A percentile compares a stretch with the other conserved stretches of the same genome.
Conservation (phyloP, 2,113 vertebrate species). For the Oryzias melastigma region DNA sequence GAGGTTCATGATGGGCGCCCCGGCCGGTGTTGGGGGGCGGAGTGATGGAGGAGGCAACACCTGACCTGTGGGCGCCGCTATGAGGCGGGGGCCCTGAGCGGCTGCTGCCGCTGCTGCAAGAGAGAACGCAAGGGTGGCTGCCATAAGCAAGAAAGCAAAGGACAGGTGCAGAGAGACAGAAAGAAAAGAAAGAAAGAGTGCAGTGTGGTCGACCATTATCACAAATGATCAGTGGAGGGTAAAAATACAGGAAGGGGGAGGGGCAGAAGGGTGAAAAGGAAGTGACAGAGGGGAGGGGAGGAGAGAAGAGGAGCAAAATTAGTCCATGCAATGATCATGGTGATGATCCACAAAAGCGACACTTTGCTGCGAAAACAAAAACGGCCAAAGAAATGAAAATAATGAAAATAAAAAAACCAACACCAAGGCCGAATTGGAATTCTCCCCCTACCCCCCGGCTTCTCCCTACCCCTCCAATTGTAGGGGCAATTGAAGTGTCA, state of each 20-base stretch:
- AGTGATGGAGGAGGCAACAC: conserved; percentile 74
- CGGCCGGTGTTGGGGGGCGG: conserved; percentile 76
- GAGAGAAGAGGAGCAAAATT: conserved; percentile 71
- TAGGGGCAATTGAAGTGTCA: no score
- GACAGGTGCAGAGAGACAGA: conserved; percentile 61
- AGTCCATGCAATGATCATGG: conserved; percentile 85
- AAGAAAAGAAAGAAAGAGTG: conserved; percentile 39
- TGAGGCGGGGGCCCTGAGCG: conserved; percentile 80
- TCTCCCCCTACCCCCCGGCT: no score
- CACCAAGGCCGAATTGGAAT: conserved; percentile 24
- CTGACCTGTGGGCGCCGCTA: conserved; percentile 74
- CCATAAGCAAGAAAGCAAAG: conserved; percentile 76
- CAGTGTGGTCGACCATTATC: conserved; percentile 53
- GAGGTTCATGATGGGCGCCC: conserved; percentile 82
- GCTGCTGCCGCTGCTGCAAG: conserved; percentile 84
- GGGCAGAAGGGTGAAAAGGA: conserved; percentile 27
- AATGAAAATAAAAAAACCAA: conserved; percentile 40
- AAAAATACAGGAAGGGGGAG: conserved; percentile 51
- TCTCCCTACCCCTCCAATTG: no score
- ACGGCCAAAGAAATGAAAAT: conserved; percentile 42
- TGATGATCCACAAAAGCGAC: conserved; percentile 74
- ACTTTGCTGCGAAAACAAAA: conserved; percentile 53
- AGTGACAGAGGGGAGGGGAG: conserved; percentile 23
- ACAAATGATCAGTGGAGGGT: conserved; percentile 63
- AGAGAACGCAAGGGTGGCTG: conserved; percentile 86